phyloP scores from a whole-genome alignment of 2,797 vertebrate genomes.

The Gymnodraco acuticeps region DNA sequence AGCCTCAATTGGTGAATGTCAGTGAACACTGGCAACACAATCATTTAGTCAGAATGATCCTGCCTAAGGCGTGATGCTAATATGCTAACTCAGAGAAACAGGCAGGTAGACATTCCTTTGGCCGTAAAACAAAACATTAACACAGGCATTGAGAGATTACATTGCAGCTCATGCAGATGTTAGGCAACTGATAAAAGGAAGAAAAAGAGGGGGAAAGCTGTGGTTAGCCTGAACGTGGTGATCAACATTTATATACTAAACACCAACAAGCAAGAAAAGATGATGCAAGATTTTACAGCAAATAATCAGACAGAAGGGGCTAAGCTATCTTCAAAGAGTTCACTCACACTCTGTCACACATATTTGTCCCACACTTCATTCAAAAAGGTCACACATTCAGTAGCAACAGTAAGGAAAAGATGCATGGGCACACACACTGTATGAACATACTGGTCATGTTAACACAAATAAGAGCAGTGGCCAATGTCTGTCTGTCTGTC shows the following conservation, averaged over 20 bases:
- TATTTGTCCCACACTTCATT: slow-evolving; percentile 40
- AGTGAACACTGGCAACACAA: slow-evolving; percentile 65
- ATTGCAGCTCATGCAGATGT: slow-evolving; percentile 76
- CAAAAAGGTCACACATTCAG: slow-evolving; percentile 48
- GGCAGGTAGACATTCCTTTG: slow-evolving; percentile 79
- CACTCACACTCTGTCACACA: slow-evolving; percentile 6
- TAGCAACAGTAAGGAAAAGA: slow-evolving; percentile 58
- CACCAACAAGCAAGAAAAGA: slow-evolving; percentile 67
- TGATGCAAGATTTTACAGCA: slow-evolving; percentile 59
- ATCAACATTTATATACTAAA: slow-evolving; percentile 60
- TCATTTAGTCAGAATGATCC: slow-evolving; percentile 60
- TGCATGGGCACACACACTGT: slow-evolving; percentile 76
- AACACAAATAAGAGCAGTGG: slow-evolving; percentile 65
- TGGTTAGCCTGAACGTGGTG: slow-evolving; percentile 61
- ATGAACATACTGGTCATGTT: slow-evolving; percentile 74
- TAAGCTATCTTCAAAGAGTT: slow-evolving; percentile 29
- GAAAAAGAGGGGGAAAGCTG: slow-evolving; percentile 62
- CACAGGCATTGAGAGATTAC: slow-evolving; percentile 53
- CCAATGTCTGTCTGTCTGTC: slow-evolving; percentile 78
- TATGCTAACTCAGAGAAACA: slow-evolving; percentile 80
- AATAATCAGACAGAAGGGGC: slow-evolving; percentile 58
- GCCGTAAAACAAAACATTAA: slow-evolving; percentile 64
- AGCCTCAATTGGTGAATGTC: slow-evolving; percentile 36
- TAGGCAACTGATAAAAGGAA: slow-evolving; percentile 70
- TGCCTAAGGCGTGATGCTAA: slow-evolving; percentile 46